phyloP scores from a whole-genome alignment of 2,113 vertebrate species.

The Muscicapa adusta region DNA sequence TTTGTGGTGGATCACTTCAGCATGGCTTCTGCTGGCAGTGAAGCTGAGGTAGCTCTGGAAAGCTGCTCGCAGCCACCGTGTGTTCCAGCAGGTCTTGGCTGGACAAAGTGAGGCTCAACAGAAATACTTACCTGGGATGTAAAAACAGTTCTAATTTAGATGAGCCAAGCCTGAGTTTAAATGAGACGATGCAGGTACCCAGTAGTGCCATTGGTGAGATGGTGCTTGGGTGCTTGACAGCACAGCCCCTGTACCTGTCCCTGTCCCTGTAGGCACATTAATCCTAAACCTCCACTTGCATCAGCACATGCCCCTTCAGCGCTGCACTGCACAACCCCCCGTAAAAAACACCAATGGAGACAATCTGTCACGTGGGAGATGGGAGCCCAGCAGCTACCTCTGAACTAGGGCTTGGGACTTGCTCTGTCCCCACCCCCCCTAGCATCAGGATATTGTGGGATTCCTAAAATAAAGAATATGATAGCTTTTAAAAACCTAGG shows the following conservation, averaged over 20 bases:
- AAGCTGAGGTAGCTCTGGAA: neutral
- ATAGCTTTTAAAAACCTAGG: neutral
- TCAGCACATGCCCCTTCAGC: neutral
- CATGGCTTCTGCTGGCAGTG: rapidly evolving
- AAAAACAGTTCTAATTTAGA: neutral
- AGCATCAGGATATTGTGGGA: neutral
- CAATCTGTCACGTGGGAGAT: neutral
- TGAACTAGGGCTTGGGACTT: neutral
- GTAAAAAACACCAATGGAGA: neutral
- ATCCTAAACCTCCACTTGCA: no score
- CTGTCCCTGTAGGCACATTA: no score
- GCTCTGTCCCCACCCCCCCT: rapidly evolving
- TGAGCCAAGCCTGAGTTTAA: neutral
- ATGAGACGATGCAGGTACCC: neutral
- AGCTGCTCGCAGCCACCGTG: rapidly evolving
- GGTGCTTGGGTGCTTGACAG: neutral
- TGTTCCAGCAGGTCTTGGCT: neutral
- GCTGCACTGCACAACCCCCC: neutral
- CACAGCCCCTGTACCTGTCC: no score
- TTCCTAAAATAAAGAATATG: neutral
- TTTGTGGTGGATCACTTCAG: rapidly evolving
- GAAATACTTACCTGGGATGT: neutral
- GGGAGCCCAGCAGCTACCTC: neutral
- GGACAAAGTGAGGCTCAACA: neutral
- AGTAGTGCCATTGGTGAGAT: rapidly evolving